These are phyloP conservation scores for Zapornia atra DNA, from an alignment of 2,113 vertebrate species.

Conservation along the genomic window DNA sequence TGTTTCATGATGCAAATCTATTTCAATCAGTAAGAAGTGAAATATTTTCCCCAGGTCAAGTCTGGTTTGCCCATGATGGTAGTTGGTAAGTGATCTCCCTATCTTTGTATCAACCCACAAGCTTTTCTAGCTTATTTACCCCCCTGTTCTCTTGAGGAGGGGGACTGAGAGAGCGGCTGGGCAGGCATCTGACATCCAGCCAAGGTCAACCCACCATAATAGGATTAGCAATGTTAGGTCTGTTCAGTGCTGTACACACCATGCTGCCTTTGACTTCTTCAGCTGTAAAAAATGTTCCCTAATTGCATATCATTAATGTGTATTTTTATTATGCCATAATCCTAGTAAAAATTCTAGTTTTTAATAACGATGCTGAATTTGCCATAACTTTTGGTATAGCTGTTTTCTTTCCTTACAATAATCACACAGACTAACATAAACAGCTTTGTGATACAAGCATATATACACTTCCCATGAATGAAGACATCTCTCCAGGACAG, in stretches of 20 bases:
- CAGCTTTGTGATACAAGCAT: background rate
- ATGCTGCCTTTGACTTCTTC: background rate
- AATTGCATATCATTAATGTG: background rate
- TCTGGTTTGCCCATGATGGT: background rate
- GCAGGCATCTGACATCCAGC: background rate
- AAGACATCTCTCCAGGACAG: background rate
- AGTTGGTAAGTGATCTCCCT: background rate
- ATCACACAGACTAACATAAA: background rate
- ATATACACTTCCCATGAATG: background rate
- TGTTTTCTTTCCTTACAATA: background rate
- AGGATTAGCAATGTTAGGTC: background rate
- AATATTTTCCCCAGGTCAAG: background rate
- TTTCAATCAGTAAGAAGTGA: background rate
- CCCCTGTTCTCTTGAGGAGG: background rate
- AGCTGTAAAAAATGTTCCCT: background rate
- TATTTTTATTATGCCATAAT: background rate
- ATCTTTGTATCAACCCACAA: background rate
- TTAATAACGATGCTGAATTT: background rate
- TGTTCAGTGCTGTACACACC: background rate
- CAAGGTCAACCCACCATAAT: fast-evolving
- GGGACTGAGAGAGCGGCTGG: background rate
- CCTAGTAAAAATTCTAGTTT: background rate
- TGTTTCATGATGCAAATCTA: background rate
- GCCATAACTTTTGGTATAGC: background rate
- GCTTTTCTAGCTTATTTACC: background rate